Percentiles rank a stretch among this genome's conserved stretches.
Conservation (phyloP, 2,113 vertebrate genomes). For the Dipodomys stephensi region DNA sequence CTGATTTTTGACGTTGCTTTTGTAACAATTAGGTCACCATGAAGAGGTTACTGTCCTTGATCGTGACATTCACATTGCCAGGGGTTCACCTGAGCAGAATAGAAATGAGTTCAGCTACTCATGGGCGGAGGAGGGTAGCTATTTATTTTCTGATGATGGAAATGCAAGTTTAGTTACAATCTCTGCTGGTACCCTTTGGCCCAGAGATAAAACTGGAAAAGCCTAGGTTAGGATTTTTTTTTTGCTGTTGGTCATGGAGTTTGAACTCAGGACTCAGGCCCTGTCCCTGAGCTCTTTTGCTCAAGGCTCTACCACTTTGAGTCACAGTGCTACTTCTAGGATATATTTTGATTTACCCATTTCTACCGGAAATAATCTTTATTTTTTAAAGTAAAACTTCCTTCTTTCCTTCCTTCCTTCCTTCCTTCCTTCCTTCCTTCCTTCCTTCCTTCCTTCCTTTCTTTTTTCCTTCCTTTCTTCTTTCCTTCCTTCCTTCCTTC, state of each 20-base stretch:
- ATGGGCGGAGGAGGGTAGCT: neutral
- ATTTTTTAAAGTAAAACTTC: neutral
- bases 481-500: no score
- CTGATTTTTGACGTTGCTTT: neutral
- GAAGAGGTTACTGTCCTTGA: neutral
- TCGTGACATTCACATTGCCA: neutral
- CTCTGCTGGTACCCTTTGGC: neutral
- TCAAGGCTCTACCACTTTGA: no score
- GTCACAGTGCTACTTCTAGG: neutral
- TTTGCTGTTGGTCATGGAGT: no score
- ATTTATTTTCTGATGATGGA: neutral
- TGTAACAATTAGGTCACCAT: neutral
- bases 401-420: no score
- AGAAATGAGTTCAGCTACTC: neutral
- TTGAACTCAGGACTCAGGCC: no score
- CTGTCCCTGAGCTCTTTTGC: no score
- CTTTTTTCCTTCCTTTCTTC: no score
- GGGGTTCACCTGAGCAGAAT: neutral
- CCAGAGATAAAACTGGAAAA: neutral
- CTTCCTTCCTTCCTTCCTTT: no score
- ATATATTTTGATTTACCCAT: neutral
- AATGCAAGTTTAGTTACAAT: neutral
- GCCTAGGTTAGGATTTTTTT: neutral
- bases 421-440: no score
- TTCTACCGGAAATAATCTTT: neutral